Evolutionary conservation across 2,888 invertebrate genomes (phyloP), one percentile per base, ranked within the genome.

Genomic region (Aphelenchoides bicaudatus): DNA sequence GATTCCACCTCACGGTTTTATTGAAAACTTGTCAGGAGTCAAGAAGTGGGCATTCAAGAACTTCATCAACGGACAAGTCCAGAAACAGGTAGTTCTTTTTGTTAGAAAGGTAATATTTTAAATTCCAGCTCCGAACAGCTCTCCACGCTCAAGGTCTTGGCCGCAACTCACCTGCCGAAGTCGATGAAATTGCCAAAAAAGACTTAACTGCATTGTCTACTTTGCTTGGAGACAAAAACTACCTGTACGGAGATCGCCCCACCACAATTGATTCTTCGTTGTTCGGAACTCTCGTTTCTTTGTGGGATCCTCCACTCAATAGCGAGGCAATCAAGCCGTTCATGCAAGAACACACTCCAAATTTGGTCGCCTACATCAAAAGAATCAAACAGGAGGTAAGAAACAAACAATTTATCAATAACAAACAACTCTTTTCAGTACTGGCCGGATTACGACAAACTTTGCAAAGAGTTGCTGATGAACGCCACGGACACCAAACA

Each of bases 261-360:
- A 61, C 65, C 8, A 86, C 87, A 79, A 54, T 72, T 84, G 94
- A 94, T 81, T 88, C 91, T 59, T 89, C 90, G 29, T 88, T 90
- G 62, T 94, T 93, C 83, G 88, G 91, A 34, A 88, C 90, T 79
- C 85, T 93, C 78, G 88, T 90, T 70, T 92, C 92, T 82, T 85
- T 93, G 75, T 86, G 90, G 79, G 91, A 88, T 85, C 87, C 92
- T 75, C 90, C 91, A 81, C 89, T 89, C 79, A 88, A 89, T 79
- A 87, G 88, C 82, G 86, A 88, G 54, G 85, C 92, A 79, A 87
- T 63, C 37, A 90, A 91, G 79, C 51, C 55, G 3, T 73, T 62
- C 61, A 56, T 73, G 21, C 67, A 72, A 39, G 55, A 61, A 31
- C 58, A 48, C 46, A 63, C 64, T 1, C 65, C 67, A 16, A 73